Percentiles rank a stretch among this genome's conserved stretches.
Conservation (phyloP, 2,797 vertebrate genomes). For the Amazona ochrocephala region DNA sequence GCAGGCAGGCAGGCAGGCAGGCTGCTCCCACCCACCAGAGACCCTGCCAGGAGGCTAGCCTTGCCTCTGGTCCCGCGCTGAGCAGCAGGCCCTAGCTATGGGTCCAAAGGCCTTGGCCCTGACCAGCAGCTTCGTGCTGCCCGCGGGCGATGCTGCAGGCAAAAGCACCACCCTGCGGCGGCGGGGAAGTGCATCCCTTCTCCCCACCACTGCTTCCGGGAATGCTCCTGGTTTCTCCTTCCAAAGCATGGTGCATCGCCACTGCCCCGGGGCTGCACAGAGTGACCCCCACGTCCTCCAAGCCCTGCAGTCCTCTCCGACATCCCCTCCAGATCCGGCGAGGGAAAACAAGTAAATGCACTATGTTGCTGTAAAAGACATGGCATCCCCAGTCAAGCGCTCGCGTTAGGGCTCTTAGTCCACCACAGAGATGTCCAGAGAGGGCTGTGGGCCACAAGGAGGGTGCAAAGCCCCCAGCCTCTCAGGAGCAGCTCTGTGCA, state of each 20-base stretch:
- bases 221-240: neutral
- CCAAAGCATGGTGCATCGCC: neutral
- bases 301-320: neutral
- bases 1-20: neutral
- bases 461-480: neutral
- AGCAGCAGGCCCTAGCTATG: neutral
- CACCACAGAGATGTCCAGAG: neutral
- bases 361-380: neutral
- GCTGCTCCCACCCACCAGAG: neutral
- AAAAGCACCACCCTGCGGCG: neutral
- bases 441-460: neutral
- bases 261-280: neutral
- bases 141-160: fast-evolving
- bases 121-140: neutral
- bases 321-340: fast-evolving
- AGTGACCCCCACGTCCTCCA: neutral
- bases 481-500: neutral
- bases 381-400: neutral
- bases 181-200: neutral
- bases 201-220: neutral
- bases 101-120: neutral
- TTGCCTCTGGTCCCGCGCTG: neutral
- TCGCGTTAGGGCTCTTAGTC: neutral
- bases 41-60: neutral
- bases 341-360: neutral